Conservation (phyloP, 2,113 vertebrate genomes). For the Pollimyrus isidori region DNA sequence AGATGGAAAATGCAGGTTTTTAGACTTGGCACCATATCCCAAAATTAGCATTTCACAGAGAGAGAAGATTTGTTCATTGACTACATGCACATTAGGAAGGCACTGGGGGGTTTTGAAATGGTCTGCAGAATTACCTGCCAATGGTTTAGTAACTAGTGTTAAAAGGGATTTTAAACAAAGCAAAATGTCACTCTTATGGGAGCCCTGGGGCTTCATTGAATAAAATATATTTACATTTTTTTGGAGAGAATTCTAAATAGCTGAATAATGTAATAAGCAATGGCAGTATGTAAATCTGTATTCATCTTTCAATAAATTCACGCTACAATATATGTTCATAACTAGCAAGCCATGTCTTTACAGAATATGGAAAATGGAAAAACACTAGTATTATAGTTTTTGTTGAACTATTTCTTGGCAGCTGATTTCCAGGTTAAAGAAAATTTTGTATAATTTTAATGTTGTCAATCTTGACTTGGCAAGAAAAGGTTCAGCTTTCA, state of each 20-base stretch:
- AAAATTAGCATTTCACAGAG: constrained; percentile 20
- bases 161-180: constrained; percentile 2
- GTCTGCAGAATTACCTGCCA: background rate
- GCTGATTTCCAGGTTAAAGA: background rate
- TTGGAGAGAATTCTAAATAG: background rate
- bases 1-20: constrained; percentile 18
- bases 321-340: background rate
- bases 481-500: background rate
- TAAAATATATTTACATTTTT: background rate
- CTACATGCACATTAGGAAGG: background rate
- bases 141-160: background rate
- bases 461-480: background rate
- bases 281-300: background rate
- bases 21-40: background rate
- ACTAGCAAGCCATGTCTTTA: background rate
- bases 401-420: background rate
- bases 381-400: background rate
- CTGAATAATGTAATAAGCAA: background rate
- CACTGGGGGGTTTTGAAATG: constrained; percentile 8
- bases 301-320: background rate
- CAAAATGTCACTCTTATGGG: background rate
- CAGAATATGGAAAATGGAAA: background rate
- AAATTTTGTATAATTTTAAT: background rate
- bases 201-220: background rate
- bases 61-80: background rate